Evolutionary conservation across 1,140 invertebrate species (phyloP).

Genomic region (Adoxophyes honmai): DNA sequence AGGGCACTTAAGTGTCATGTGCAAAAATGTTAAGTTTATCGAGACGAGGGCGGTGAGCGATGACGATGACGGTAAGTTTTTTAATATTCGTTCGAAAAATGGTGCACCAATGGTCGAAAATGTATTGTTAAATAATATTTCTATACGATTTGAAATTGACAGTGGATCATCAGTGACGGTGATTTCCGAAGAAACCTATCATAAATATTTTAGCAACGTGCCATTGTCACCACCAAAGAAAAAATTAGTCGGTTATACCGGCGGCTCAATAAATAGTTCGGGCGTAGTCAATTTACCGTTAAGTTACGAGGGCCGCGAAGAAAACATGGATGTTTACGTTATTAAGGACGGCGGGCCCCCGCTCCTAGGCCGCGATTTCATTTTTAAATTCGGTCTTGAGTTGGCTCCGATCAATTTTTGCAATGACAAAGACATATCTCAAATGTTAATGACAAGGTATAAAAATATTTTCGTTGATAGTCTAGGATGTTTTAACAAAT

Average conservation of each 20-base stretch:
- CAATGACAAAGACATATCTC: background rate
- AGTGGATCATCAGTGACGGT: constrained; percentile 18
- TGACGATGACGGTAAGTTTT: constrained; percentile 18
- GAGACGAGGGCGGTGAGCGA: background rate
- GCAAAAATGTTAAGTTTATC: constrained; percentile 13
- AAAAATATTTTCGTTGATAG: background rate
- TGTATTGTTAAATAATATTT: constrained; percentile 2
- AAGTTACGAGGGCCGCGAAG: background rate
- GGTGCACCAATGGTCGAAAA: constrained; percentile 17
- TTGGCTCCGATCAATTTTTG: constrained; percentile 21
- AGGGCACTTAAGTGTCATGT: constrained; percentile 17
- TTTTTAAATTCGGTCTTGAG: constrained; percentile 15
- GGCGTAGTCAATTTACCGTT: constrained; percentile 7
- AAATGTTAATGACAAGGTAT: background rate
- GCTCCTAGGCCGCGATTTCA: constrained; percentile 23
- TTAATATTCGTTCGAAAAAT: constrained; percentile 15
- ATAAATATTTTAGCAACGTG: constrained; percentile 5
- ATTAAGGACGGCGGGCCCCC: constrained; percentile 18
- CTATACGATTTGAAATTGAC: constrained; percentile 19
- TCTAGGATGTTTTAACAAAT: background rate
- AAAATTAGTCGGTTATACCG: constrained; percentile 16
- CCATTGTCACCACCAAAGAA: constrained; percentile 15
- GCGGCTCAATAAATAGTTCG: background rate
- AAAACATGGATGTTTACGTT: constrained; percentile 15
- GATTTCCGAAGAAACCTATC: constrained; percentile 2